These are phyloP conservation scores for Galago senegalensis DNA, from an alignment of 2,797 vertebrate species.

Conservation along the genomic window DNA sequence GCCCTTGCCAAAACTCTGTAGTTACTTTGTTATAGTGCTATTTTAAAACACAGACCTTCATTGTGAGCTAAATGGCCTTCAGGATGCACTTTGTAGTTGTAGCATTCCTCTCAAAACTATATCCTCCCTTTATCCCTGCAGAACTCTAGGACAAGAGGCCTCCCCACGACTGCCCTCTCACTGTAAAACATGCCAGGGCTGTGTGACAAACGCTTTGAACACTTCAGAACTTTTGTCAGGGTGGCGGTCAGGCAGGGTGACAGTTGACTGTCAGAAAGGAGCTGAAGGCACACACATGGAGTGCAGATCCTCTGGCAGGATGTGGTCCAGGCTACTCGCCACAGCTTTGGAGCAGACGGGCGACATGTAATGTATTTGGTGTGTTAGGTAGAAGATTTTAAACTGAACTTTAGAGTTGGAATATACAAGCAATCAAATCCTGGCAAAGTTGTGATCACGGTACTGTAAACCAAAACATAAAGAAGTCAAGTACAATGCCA, in stretches of 20 bases:
- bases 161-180: background rate
- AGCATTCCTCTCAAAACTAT: conserved; percentile 87
- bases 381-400: background rate
- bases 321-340: background rate
- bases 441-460: background rate
- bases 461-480: background rate
- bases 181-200: conserved; percentile 66
- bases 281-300: background rate
- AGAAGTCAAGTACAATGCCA: background rate
- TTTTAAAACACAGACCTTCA: conserved; percentile 92
- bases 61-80: conserved; percentile 89
- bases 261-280: conserved; percentile 29
- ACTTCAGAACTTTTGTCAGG: conserved; percentile 46
- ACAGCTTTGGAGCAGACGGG: background rate
- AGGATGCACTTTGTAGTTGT: conserved; percentile 89
- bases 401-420: background rate
- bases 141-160: conserved; percentile 77
- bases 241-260: conserved; percentile 34
- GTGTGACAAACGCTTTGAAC: conserved; percentile 49
- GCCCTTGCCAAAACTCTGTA: conserved; percentile 89
- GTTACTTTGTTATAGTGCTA: conserved; percentile 90
- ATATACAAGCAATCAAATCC: background rate
- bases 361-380: background rate
- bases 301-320: background rate
- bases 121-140: conserved; percentile 85